Base-by-base conservation (phyloP, 2,888 invertebrate species). In the Parasteatoda lunata region DNA sequence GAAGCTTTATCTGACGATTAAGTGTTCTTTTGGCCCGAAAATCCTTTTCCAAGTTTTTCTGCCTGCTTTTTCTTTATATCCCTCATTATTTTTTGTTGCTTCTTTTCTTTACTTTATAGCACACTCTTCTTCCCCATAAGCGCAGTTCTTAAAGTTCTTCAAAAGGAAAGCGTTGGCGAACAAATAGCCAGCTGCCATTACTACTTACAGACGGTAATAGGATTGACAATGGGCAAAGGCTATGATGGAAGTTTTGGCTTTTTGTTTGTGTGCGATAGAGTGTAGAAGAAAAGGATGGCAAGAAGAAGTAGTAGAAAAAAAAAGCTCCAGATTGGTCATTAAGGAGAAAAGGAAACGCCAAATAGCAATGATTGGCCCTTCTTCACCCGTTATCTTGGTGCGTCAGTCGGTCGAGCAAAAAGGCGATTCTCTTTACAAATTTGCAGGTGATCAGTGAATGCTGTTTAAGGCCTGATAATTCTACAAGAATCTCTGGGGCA, bases 21-120 rank as follows among this genome's bases (percentile, higher is more conserved):
- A 79, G 79, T 79, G 79, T 79, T 79, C 79, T 79, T 79, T 65
- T 79, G 79, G 79, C 79, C 69, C 79, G 79, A 79, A 79, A 79
- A 79, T 79, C 79, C 79, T 51, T 79, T 70, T 78, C 78, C 59
- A 70, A 78, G 78, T 78, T 78, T 78, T 78, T 78, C 78, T 78
- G 59, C 54, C 78, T 70, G 70, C 64, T 72, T 72, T 54, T 54
- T 65, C 15, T 79, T 71, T 48, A 15, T 59, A 65, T 76, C 59
- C 49, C 59, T 65, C 59, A 5, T n/a, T 65, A 45, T 65, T 73
- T 9, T n/a, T 13, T 66, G n/a, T 68, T 68, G 30, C 45, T 64
- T 4, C 6, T 13, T 59, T 59, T 54, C 49, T 49, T 49, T 77
- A 51, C 68, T 77, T 77, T 68, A 52, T 45, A 66, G 77, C 68